Conservation (phyloP, 1,140 invertebrate genomes). For the Drosophila obscura region DNA sequence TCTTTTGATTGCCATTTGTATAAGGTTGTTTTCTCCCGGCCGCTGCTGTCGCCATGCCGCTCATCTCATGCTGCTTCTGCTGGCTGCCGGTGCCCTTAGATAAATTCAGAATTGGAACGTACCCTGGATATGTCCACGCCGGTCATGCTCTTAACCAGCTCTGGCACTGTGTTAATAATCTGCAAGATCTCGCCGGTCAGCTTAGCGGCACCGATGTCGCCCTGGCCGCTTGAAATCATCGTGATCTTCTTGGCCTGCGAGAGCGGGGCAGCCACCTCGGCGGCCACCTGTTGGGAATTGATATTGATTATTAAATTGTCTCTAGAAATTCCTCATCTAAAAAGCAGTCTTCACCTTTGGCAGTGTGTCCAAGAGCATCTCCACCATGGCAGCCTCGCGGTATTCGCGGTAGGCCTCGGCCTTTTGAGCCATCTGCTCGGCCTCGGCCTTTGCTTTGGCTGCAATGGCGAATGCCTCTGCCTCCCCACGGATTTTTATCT, state of each 20-base stretch:
- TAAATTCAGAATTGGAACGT: slow-evolving; percentile 84
- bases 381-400: slow-evolving; percentile 97
- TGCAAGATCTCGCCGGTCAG: slow-evolving; percentile 96
- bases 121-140: slow-evolving; percentile 96
- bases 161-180: slow-evolving; percentile 95
- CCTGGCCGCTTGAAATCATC: slow-evolving; percentile 96
- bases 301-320: slow-evolving; percentile 16
- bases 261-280: slow-evolving; percentile 97
- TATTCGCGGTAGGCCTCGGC: slow-evolving; percentile 98
- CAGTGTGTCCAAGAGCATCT: slow-evolving; percentile 98
- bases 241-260: slow-evolving; percentile 96
- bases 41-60: slow-evolving; percentile 2
- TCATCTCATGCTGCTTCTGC: slow-evolving; percentile 4
- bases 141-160: slow-evolving; percentile 94
- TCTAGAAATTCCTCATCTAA: background rate
- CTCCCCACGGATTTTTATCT: slow-evolving; percentile 88
- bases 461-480: slow-evolving; percentile 97
- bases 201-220: slow-evolving; percentile 96
- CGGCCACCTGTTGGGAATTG: slow-evolving; percentile 89
- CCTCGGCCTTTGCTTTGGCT: slow-evolving; percentile 97
- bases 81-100: slow-evolving; percentile 53
- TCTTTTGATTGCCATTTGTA: slow-evolving; percentile 82
- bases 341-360: slow-evolving; percentile 90
- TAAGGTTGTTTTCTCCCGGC: slow-evolving; percentile 28
- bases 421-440: slow-evolving; percentile 98